Conservation (phyloP, 2,888 invertebrate genomes). For the Laothoe populi region DNA sequence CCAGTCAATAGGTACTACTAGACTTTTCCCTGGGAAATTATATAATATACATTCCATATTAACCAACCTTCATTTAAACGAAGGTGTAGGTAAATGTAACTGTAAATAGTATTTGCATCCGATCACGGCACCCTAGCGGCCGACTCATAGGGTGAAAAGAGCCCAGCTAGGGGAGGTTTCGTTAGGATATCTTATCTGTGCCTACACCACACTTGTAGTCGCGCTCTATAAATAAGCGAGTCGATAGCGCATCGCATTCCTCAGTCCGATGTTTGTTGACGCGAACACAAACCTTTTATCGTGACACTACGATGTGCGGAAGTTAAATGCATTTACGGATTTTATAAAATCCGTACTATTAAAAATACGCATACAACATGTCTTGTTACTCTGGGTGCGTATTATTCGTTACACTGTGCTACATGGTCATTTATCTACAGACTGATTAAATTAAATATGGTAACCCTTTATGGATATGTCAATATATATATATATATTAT, state of each 20-base stretch:
- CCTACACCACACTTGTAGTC: conserved; percentile 38
- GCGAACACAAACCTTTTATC: conserved; percentile 47
- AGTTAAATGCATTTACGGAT: conserved; percentile 18
- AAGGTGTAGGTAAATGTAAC: not conserved
- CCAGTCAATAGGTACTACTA: too few species aligned
- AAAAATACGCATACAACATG: not conserved
- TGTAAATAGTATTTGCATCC: not conserved
- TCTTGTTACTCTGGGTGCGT: not conserved
- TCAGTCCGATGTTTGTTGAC: conserved; percentile 47
- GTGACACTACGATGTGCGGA: conserved; percentile 36
- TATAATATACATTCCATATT: too few species aligned
- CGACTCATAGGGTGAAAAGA: not conserved
- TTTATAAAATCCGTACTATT: not conserved
- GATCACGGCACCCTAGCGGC: not conserved
- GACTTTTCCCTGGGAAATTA: too few species aligned
- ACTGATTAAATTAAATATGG: too few species aligned
- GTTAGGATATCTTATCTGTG: conserved; percentile 46
- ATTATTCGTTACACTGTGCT: not conserved
- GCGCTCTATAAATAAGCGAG: conserved; percentile 65
- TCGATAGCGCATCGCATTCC: conserved; percentile 64
- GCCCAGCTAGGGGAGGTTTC: conserved; percentile 27
- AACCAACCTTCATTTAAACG: too few species aligned
- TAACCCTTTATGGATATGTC: too few species aligned
- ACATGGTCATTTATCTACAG: too few species aligned
- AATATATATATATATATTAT: too few species aligned